These are phyloP conservation scores for Nycticorax nycticorax DNA, from an alignment of 2,113 vertebrate species.

Conservation along the genomic window DNA sequence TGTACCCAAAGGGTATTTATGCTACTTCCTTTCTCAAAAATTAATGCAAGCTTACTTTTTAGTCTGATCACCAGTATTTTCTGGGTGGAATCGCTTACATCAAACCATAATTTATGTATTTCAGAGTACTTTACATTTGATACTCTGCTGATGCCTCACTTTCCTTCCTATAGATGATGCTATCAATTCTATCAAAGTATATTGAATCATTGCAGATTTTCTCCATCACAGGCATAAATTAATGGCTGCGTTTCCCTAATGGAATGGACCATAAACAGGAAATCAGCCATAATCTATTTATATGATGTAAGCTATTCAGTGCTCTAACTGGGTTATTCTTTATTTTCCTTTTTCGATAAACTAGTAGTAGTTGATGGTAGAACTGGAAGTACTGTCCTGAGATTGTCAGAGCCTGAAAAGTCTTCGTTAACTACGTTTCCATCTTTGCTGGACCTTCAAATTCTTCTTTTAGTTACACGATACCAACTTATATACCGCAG, in stretches of 20 bases:
- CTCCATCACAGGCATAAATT: not conserved
- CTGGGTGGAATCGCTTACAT: not conserved
- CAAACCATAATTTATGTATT: not conserved
- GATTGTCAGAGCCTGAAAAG: not conserved
- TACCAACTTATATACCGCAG: fast-evolving
- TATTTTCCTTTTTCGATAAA: not conserved
- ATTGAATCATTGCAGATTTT: not conserved
- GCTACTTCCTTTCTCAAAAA: not conserved
- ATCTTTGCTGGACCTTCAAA: not conserved
- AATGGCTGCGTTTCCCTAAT: not conserved
- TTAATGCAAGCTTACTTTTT: not conserved
- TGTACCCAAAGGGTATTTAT: not conserved
- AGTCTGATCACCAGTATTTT: not conserved
- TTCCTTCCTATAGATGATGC: not conserved
- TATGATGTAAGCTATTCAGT: not conserved
- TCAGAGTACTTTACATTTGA: not conserved
- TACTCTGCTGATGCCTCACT: not conserved
- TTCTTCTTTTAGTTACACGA: not conserved
- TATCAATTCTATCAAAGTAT: not conserved
- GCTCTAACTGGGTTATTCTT: not conserved
- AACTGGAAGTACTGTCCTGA: not conserved
- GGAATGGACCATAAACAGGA: not conserved
- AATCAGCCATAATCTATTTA: not conserved
- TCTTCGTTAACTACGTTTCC: not conserved
- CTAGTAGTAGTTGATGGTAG: not conserved